Evolutionary conservation across 2,113 vertebrate genomes (phyloP).

Genomic region (Scartelaos histophorus): DNA sequence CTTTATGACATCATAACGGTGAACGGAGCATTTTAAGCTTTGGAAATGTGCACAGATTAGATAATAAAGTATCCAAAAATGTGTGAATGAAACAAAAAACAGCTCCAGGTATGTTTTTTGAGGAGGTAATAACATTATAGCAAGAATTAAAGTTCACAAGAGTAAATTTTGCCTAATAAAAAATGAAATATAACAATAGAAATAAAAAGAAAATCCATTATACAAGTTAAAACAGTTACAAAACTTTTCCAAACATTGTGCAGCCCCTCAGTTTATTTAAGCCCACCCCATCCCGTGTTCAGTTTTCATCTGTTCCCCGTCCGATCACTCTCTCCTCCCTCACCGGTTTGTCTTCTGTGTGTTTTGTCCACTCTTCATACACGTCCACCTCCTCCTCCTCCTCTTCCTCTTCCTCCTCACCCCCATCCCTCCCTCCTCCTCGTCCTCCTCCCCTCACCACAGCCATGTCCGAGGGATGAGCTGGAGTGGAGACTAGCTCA

Average conservation of each 20-base stretch:
- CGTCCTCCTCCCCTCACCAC: constrained; percentile 71
- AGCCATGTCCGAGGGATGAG: constrained; percentile 97
- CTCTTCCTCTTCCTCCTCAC: constrained; percentile 26
- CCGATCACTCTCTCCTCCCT: constrained; percentile 34
- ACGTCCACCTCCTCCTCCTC: constrained; percentile 74
- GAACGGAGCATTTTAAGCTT: too few relatives aligned
- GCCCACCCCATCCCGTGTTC: constrained; percentile 63
- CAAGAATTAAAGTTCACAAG: too few relatives aligned
- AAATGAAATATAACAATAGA: too few relatives aligned
- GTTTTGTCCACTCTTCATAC: constrained; percentile 64
- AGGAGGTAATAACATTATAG: too few relatives aligned
- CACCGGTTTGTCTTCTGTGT: constrained; percentile 79
- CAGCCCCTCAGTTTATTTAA: constrained; percentile 29
- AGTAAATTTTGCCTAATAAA: too few relatives aligned
- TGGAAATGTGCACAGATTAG: too few relatives aligned
- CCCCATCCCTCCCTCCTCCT: not conserved
- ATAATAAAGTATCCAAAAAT: too few relatives aligned
- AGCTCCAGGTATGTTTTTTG: too few relatives aligned
- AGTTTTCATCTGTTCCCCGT: constrained; percentile 63
- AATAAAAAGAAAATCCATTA: not conserved
- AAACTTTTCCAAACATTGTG: not conserved
- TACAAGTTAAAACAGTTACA: not conserved
- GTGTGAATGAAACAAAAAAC: too few relatives aligned
- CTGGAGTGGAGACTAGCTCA: constrained; percentile 89
- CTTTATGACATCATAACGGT: too few relatives aligned